Evolutionary conservation across 2,797 vertebrate species (phyloP), one percentile per base, ranked within the genome.

Genomic region (Nannoperca australis): DNA sequence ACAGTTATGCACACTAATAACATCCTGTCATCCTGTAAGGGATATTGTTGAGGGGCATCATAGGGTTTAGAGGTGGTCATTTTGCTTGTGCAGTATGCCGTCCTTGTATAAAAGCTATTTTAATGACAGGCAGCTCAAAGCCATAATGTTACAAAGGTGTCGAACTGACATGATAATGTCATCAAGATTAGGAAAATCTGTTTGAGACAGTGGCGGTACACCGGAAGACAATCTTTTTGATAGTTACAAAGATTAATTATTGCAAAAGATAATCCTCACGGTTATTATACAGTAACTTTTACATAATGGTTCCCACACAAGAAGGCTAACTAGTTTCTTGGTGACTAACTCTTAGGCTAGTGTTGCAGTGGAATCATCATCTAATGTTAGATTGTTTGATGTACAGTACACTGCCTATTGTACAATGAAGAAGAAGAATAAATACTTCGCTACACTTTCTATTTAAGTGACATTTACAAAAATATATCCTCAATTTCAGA

Each of bases 101-200:
- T 42, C 27, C 20, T 50, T 2, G 34, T 7, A 49, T 70, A 10
- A 34, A 63, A 84, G 62, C 65, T 50, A 24, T 55, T 66, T 63
- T 47, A 63, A 66, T 64, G 67, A 36, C 11, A 40, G 17, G 24
- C 7, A 20, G 49, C 42, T 73, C 12, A 69, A 51, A 72, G 65
- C 36, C 7, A 5, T 56, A 42, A 60, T 9, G 42, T 45, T 62
- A 50, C 38, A 65, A 70, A 72, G 60, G 73, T 77, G 73, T 70
- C 30, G 8, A 45, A 62, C 27, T 30, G 32, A 50, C 2, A 0
- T 8, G 36, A 70, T 75, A 49, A 79, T 68, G 27, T 45, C 68
- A 79, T 79, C 24, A n/a, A 68, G 27, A 64, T 65, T 45, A 58
- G 17, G 64, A 62, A 67, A 79, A 67, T 74, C n/a, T 67, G 64